Evolutionary conservation across 2,113 vertebrate genomes (phyloP).

Genomic region (Pelusios castaneus): DNA sequence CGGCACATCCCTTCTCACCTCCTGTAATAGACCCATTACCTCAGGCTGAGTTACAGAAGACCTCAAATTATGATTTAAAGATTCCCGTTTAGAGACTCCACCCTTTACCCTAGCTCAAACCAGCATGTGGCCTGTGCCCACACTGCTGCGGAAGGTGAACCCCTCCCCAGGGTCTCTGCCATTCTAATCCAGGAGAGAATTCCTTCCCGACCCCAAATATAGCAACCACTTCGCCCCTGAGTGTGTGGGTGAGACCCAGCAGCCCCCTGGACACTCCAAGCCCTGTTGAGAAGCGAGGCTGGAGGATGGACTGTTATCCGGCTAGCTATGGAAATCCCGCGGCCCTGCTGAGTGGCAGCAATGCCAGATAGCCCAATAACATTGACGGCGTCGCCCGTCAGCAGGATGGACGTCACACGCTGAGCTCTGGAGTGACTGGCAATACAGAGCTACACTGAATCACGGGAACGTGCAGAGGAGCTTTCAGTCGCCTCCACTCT

Average conservation of each 20-base stretch:
- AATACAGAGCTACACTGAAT: background rate
- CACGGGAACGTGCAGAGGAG: slow-evolving; percentile 25
- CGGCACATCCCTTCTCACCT: background rate
- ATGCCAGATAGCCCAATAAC: background rate
- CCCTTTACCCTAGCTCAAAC: background rate
- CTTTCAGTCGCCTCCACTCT: slow-evolving; percentile 48
- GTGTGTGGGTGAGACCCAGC: background rate
- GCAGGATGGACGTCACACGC: slow-evolving; percentile 51
- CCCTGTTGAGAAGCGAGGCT: background rate
- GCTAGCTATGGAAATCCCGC: fast-evolving
- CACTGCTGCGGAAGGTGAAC: too few relatives aligned
- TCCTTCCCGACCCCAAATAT: background rate
- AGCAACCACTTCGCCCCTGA: too few relatives aligned
- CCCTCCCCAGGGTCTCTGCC: too few relatives aligned
- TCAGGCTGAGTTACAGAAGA: background rate
- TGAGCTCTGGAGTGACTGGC: background rate
- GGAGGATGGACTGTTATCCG: background rate
- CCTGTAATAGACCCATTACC: background rate
- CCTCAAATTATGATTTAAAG: too few relatives aligned
- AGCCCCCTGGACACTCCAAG: fast-evolving
- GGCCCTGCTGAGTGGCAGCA: background rate
- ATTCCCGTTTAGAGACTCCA: background rate
- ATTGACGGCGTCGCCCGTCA: background rate
- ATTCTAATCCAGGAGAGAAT: background rate
- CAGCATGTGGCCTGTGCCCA: background rate